Evolutionary conservation across 37 sponge, comb jelly and placozoan species (phyloP).

Genomic region (Spongilla lacustris): DNA sequence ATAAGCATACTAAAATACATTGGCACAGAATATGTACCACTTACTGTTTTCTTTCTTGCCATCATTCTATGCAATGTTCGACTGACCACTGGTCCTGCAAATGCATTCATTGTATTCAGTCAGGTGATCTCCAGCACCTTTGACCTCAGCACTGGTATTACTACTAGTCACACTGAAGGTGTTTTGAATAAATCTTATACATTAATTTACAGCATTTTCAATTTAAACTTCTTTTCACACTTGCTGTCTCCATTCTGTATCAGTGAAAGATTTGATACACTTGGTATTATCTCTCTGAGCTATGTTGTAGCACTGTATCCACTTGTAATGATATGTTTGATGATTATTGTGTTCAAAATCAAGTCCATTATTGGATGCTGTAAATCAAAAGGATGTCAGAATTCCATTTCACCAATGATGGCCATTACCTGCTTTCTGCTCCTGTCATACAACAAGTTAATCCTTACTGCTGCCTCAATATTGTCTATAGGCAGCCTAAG

Average conservation of each 20-base stretch:
- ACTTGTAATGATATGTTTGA: constrained; percentile 26
- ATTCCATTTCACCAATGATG: neutral
- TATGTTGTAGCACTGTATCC: constrained; percentile 58
- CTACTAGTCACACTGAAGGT: neutral
- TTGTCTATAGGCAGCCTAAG: neutral
- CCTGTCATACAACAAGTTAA: constrained; percentile 58
- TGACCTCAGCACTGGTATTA: neutral
- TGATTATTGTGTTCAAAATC: neutral
- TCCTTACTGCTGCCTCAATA: constrained; percentile 26
- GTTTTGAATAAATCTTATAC: neutral
- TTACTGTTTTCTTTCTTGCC: neutral
- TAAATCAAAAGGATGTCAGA: neutral
- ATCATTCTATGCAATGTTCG: constrained; percentile 45
- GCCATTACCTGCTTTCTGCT: constrained; percentile 47
- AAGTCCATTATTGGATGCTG: neutral
- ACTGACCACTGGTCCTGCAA: constrained; percentile 33
- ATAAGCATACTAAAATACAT: neutral
- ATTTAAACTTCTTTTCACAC: constrained; percentile 54
- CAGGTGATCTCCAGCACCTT: constrained; percentile 19
- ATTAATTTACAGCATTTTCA: constrained; percentile 35
- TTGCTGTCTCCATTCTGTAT: constrained; percentile 36
- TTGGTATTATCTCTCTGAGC: constrained; percentile 15
- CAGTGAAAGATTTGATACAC: neutral
- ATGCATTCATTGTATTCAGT: constrained; percentile 42
- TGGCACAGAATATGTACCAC: constrained; percentile 14